A percentile compares a stretch with the other conserved stretches of the same genome.
Evolutionary conservation across 92 coral and sea anemone genomes (phyloP).

Genomic region (Paragorgia papillata): DNA sequence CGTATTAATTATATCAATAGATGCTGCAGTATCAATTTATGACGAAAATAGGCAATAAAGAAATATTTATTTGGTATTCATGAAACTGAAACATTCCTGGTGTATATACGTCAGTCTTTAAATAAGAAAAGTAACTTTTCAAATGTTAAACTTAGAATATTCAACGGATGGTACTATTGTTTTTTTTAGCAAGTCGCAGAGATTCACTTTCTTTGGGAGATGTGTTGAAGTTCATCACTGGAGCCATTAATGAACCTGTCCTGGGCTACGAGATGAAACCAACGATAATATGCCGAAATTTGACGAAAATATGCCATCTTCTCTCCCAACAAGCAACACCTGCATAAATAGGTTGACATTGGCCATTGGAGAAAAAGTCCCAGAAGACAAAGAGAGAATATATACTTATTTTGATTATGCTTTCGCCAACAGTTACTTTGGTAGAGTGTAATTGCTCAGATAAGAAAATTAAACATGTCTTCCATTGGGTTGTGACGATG

Average conservation of each 20-base stretch:
- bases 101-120: too few species aligned
- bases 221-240: too few species aligned
- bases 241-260: constrained; percentile 50
- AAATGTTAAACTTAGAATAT: too few species aligned
- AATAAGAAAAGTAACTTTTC: too few species aligned
- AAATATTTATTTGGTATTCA: too few species aligned
- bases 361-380: constrained; percentile 41
- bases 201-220: constrained; percentile 38
- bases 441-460: constrained; percentile 25
- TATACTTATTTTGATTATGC: constrained; percentile 57
- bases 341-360: constrained; percentile 54
- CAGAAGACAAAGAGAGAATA: constrained; percentile 24
- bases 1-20: too few species aligned
- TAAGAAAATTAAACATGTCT: background rate
- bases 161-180: too few species aligned
- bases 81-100: too few species aligned
- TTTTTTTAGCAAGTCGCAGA: constrained; percentile 57
- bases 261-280: constrained; percentile 59
- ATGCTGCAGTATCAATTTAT: too few species aligned
- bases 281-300: constrained; percentile 39
- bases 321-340: constrained; percentile 61
- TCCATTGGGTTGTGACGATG: too few species aligned
- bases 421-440: constrained; percentile 51
- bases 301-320: constrained; percentile 27
- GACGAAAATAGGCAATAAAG: too few species aligned